Percentiles rank a stretch among this genome's conserved stretches.
phyloP scores from a whole-genome alignment of 2,113 vertebrate species.

The Toxotes chatareus region DNA sequence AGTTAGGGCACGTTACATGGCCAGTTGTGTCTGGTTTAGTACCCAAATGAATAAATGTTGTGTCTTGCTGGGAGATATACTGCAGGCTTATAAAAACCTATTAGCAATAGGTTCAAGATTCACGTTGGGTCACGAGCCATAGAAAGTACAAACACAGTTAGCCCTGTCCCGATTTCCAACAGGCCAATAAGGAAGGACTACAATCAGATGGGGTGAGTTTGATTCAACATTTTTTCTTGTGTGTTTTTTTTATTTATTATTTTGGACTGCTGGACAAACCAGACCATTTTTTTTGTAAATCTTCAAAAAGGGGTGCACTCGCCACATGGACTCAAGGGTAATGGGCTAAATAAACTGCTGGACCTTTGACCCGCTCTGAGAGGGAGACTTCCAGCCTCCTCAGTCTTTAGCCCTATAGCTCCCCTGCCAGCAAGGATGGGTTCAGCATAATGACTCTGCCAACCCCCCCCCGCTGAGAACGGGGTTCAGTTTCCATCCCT shows the following conservation, averaged over 20 bases:
- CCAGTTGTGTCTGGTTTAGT: conserved; percentile 11
- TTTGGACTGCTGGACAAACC: conserved; percentile 6
- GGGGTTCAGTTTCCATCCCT: background rate
- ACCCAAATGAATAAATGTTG: background rate
- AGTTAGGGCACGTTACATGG: background rate
- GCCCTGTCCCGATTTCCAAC: background rate
- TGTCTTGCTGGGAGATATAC: background rate
- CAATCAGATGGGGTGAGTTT: conserved; percentile 1
- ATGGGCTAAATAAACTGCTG: conserved; percentile 37
- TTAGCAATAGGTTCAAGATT: conserved; percentile 21
- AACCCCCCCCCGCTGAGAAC: background rate
- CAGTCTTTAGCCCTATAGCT: background rate
- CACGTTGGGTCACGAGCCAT: conserved; percentile 9
- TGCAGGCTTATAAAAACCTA: conserved; percentile 11
- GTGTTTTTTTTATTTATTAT: conserved; percentile 9
- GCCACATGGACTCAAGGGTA: conserved; percentile 5
- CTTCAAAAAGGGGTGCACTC: conserved; percentile 10
- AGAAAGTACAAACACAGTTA: conserved; percentile 5
- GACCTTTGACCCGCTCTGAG: conserved; percentile 3
- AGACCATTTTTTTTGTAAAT: conserved; percentile 41
- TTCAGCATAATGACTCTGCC: conserved; percentile 13
- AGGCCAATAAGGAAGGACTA: conserved; percentile 1
- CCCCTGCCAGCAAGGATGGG: conserved; percentile 4
- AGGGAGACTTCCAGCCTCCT: background rate
- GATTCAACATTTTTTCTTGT: background rate